Conservation (phyloP, 2,888 invertebrate genomes). For the Pammene aurita region DNA sequence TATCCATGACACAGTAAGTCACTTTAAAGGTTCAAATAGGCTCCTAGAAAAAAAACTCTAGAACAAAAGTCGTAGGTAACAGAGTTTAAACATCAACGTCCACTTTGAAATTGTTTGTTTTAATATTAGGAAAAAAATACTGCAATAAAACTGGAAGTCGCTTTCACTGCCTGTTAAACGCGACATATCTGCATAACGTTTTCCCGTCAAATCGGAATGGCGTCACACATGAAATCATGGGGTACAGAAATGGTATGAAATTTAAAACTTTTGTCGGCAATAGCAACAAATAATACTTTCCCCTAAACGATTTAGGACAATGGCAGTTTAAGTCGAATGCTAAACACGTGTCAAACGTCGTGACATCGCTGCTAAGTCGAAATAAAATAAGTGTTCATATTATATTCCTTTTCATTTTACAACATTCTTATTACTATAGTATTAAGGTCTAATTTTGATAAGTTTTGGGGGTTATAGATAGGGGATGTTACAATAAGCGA, state of each 20-base stretch:
- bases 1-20: no score
- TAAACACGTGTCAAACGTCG: conserved; percentile 80
- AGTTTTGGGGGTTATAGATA: conserved; percentile 49
- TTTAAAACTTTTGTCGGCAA: conserved; percentile 42
- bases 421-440: background rate
- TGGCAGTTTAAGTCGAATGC: conserved; percentile 72
- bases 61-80: no score
- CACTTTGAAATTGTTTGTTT: no score
- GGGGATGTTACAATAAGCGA: conserved; percentile 58
- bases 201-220: conserved; percentile 30
- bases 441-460: conserved; percentile 3
- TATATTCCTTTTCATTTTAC: conserved; percentile 23
- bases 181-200: conserved; percentile 15
- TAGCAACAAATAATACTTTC: conserved; percentile 53
- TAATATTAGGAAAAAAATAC: no score
- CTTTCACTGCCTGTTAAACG: conserved; percentile 3
- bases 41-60: no score
- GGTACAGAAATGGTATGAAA: conserved; percentile 40
- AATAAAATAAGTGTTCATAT: conserved; percentile 75
- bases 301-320: conserved; percentile 72
- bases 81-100: no score
- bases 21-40: no score
- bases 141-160: background rate
- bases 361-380: conserved; percentile 71
- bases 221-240: conserved; percentile 31